phyloP scores from a whole-genome alignment of 2,888 invertebrate species.

The Parnassius mnemosyne region DNA sequence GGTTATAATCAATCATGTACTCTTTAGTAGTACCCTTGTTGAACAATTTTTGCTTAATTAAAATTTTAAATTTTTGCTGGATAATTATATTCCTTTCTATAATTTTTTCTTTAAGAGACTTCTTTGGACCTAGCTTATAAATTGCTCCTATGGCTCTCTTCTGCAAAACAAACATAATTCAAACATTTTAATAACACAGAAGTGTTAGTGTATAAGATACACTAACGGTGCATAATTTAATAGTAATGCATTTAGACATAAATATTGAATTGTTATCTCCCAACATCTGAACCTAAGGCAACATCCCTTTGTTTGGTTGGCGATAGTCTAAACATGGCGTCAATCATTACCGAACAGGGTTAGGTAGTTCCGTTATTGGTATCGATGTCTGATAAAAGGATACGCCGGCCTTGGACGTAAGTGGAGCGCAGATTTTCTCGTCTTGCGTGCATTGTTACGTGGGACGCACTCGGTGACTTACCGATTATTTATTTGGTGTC shows the following conservation, averaged over 20 bases:
- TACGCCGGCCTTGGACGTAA: constrained; percentile 57
- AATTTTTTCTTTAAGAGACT: too few species aligned
- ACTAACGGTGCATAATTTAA: background rate
- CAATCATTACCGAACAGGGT: constrained; percentile 46
- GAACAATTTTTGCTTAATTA: too few species aligned
- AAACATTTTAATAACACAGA: too few species aligned
- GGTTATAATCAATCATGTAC: too few species aligned
- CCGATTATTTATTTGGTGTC: constrained; percentile 2
- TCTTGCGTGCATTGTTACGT: constrained; percentile 27
- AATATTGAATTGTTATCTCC: constrained; percentile 20
- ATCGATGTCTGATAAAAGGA: constrained; percentile 54
- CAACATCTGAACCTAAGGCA: constrained; percentile 17
- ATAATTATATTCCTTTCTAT: too few species aligned
- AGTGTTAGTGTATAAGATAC: too few species aligned
- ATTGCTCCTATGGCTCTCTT: too few species aligned
- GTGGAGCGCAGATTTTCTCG: constrained; percentile 63
- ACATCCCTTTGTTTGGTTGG: constrained; percentile 37
- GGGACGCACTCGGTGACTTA: constrained; percentile 16
- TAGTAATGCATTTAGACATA: constrained; percentile 5
- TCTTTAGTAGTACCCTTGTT: too few species aligned
- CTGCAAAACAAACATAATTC: too few species aligned
- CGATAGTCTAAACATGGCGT: constrained; percentile 45
- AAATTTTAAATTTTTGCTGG: too few species aligned
- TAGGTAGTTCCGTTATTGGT: constrained; percentile 53
- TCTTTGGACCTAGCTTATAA: too few species aligned